Evolutionary conservation across 2,797 vertebrate genomes (phyloP).

Genomic region (Sandelia bainsii): DNA sequence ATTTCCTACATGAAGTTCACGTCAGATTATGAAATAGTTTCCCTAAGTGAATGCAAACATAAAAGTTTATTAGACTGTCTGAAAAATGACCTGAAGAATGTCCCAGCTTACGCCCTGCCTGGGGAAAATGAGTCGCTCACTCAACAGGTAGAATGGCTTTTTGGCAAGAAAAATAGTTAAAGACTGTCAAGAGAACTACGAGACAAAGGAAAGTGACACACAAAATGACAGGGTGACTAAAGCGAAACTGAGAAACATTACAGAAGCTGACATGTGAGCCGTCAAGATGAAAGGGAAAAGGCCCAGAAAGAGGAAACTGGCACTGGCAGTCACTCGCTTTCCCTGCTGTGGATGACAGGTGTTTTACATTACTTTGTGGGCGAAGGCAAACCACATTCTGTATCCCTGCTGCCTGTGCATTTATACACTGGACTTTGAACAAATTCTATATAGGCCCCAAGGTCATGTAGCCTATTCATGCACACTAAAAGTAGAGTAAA

Average conservation of each 20-base stretch:
- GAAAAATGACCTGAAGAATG: conserved; percentile 43
- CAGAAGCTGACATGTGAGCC: conserved; percentile 44
- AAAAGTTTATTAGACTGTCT: conserved; percentile 36
- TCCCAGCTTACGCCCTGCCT: conserved; percentile 25
- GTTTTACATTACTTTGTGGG: conserved; percentile 71
- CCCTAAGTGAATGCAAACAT: conserved; percentile 51
- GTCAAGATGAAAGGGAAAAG: conserved; percentile 53
- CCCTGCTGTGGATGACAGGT: conserved; percentile 67
- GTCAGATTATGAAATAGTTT: conserved; percentile 50
- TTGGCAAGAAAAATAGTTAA: conserved; percentile 38
- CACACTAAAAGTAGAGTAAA: conserved; percentile 54
- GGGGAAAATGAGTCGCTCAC: conserved; percentile 17
- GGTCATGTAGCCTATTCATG: conserved; percentile 51
- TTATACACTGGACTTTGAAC: conserved; percentile 48
- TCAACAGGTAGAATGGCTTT: conserved; percentile 55
- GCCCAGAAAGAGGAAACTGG: conserved; percentile 52
- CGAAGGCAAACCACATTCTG: conserved; percentile 32
- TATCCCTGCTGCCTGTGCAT: conserved; percentile 31
- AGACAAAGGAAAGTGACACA: conserved; percentile 59
- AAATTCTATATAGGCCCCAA: conserved; percentile 40
- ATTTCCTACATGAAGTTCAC: conserved; percentile 40
- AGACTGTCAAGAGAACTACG: conserved; percentile 53
- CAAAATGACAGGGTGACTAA: conserved; percentile 64
- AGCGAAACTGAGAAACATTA: conserved; percentile 44
- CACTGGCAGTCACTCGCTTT: conserved; percentile 65